Percentiles rank a stretch among this genome's conserved stretches.
phyloP scores from a whole-genome alignment of 1,140 invertebrate species.

The Bombus terrestris region DNA sequence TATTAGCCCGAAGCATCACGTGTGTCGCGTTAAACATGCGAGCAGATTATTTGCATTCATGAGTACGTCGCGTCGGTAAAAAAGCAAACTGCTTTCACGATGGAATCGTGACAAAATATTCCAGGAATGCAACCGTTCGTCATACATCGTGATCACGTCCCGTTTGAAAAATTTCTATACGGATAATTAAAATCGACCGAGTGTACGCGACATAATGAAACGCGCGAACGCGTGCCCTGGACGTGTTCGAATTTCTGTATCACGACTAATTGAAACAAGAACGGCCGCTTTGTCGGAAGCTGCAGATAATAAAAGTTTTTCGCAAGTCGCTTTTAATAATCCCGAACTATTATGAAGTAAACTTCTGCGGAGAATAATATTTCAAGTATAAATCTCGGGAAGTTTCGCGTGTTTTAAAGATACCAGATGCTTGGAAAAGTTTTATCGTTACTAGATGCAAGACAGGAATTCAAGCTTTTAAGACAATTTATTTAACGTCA shows the following conservation, averaged over 20 bases:
- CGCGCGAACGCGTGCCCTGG: neutral
- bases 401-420: slow-evolving; percentile 8
- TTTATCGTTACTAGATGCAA: neutral
- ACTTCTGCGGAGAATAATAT: slow-evolving; percentile 4
- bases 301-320: neutral
- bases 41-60: slow-evolving; percentile 30
- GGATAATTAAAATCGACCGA: slow-evolving; percentile 24
- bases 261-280: neutral
- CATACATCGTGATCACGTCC: neutral
- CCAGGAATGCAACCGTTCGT: neutral
- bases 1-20: slow-evolving; percentile 42
- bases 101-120: slow-evolving; percentile 31
- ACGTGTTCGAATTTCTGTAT: slow-evolving; percentile 16
- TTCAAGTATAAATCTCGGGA: slow-evolving; percentile 7
- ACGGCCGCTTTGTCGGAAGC: neutral
- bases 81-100: neutral
- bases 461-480: neutral
- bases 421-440: slow-evolving; percentile 14
- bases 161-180: slow-evolving; percentile 36
- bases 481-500: neutral
- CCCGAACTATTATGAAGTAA: slow-evolving; percentile 1
- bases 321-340: neutral
- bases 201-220: slow-evolving; percentile 2
- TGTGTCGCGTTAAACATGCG: neutral
- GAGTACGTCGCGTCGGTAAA: too few relatives aligned